These are phyloP conservation scores for Apantesis nais DNA, from an alignment of 2,888 invertebrate genomes.

Conservation along the genomic window DNA sequence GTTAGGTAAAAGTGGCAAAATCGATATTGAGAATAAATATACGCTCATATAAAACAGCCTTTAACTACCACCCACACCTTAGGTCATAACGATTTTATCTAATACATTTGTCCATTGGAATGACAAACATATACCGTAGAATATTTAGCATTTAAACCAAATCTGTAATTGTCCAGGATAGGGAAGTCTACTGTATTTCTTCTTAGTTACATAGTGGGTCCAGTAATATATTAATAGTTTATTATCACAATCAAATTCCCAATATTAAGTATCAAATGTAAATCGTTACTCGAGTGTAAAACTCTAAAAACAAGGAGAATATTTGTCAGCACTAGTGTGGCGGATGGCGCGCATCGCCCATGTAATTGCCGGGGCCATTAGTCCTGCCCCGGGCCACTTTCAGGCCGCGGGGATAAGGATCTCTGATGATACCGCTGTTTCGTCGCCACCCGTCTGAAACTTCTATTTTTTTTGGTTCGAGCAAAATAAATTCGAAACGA, in stretches of 20 bases:
- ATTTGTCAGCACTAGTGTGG: constrained; percentile 24
- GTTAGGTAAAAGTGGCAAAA: background rate
- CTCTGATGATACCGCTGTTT: constrained; percentile 56
- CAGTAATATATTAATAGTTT: no score
- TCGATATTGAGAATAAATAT: background rate
- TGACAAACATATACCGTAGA: no score
- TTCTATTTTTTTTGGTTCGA: constrained; percentile 27
- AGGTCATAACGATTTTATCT: no score
- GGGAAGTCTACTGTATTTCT: no score
- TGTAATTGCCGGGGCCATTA: constrained; percentile 72
- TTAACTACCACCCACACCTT: background rate
- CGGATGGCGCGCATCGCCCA: constrained; percentile 47
- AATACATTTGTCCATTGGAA: no score
- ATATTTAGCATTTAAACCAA: no score
- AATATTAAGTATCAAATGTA: background rate
- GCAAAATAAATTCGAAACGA: constrained; percentile 25
- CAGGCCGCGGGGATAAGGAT: constrained; percentile 57
- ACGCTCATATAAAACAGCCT: background rate
- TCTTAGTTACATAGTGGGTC: no score
- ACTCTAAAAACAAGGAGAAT: no score
- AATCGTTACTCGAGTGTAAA: background rate
- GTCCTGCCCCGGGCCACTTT: constrained; percentile 59
- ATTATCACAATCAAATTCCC: no score
- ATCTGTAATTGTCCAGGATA: no score
- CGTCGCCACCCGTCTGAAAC: constrained; percentile 32